Conservation (phyloP, 1,140 invertebrate genomes). For the Proctacanthus coquilletti region DNA sequence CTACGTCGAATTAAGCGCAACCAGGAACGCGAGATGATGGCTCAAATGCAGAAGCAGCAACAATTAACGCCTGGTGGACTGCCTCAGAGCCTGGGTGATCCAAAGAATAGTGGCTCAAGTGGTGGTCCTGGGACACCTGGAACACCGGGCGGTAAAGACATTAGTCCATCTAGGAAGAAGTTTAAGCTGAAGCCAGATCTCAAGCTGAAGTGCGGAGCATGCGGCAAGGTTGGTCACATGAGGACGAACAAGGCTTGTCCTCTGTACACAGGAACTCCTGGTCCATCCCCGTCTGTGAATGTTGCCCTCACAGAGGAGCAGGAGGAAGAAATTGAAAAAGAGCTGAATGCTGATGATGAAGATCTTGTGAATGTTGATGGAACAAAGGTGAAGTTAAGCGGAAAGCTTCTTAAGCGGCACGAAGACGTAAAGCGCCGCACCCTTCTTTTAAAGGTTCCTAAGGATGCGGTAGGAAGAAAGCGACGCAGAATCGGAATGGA, state of each 20-base stretch:
- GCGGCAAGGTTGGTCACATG: conserved; percentile 66
- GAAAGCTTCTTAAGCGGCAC: conserved; percentile 61
- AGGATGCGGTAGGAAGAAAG: conserved; percentile 54
- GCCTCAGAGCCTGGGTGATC: conserved; percentile 24
- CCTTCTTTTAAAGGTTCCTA: conserved; percentile 69
- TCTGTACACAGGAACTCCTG: conserved; percentile 59
- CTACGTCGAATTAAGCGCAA: conserved; percentile 82
- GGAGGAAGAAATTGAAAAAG: conserved; percentile 66
- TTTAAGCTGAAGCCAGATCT: conserved; percentile 78
- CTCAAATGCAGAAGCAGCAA: conserved; percentile 23
- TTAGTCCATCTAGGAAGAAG: conserved; percentile 56
- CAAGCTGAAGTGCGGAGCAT: conserved; percentile 91
- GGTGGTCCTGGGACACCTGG: conserved; percentile 22
- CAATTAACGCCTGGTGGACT: conserved; percentile 24
- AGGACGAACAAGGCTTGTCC: conserved; percentile 95
- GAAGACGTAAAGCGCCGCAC: conserved; percentile 66
- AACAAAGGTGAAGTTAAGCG: conserved; percentile 70
- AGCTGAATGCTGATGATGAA: conserved; percentile 60
- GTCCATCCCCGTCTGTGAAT: conserved; percentile 44
- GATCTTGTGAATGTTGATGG: conserved; percentile 86
- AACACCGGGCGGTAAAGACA: conserved; percentile 32
- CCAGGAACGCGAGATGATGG: conserved; percentile 65
- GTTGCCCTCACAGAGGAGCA: conserved; percentile 65
- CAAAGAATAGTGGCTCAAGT: conserved; percentile 15
- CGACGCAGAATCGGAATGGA: conserved; percentile 52